Evolutionary conservation across 2,797 vertebrate genomes (phyloP).

Genomic region (Kryptolebias ocellatus): DNA sequence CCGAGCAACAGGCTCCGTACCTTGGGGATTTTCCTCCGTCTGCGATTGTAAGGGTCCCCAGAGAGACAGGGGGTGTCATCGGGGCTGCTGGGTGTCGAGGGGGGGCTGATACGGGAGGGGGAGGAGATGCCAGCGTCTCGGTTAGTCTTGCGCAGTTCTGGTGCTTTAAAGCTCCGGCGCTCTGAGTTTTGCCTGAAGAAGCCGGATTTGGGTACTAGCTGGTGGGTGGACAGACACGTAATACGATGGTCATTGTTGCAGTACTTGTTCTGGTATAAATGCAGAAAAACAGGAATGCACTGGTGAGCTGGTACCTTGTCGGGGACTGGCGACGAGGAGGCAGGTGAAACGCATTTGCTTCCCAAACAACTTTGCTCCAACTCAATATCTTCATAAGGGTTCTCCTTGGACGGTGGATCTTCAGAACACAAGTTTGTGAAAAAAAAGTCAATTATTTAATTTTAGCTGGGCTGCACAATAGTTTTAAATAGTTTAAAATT

Average conservation of each 20-base stretch:
- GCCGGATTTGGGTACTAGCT: conserved; percentile 78
- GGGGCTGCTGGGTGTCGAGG: conserved; percentile 96
- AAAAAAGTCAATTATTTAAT: too few relatives aligned
- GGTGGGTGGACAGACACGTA: conserved; percentile 1
- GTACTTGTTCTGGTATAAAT: background rate
- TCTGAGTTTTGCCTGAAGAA: conserved; percentile 95
- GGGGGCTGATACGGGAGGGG: conserved; percentile 91
- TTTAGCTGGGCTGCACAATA: too few relatives aligned
- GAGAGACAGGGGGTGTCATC: conserved; percentile 94
- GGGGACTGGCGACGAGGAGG: conserved; percentile 84
- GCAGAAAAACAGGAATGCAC: background rate
- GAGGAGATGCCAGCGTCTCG: conserved; percentile 87
- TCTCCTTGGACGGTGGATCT: conserved; percentile 95
- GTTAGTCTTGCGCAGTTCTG: conserved; percentile 89
- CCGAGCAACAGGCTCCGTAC: conserved; percentile 69
- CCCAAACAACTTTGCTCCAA: conserved; percentile 84
- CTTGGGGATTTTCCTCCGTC: conserved; percentile 94
- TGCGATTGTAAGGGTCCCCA: conserved; percentile 92
- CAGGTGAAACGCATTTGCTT: conserved; percentile 85
- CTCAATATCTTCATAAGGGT: conserved; percentile 97
- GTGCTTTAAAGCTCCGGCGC: conserved; percentile 90
- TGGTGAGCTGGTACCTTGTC: conserved; percentile 85
- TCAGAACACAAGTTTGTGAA: conserved; percentile 18
- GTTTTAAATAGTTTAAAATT: too few relatives aligned
- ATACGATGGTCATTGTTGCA: background rate